phyloP scores from a whole-genome alignment of 2,113 vertebrate genomes.

The Noctilio leporinus region DNA sequence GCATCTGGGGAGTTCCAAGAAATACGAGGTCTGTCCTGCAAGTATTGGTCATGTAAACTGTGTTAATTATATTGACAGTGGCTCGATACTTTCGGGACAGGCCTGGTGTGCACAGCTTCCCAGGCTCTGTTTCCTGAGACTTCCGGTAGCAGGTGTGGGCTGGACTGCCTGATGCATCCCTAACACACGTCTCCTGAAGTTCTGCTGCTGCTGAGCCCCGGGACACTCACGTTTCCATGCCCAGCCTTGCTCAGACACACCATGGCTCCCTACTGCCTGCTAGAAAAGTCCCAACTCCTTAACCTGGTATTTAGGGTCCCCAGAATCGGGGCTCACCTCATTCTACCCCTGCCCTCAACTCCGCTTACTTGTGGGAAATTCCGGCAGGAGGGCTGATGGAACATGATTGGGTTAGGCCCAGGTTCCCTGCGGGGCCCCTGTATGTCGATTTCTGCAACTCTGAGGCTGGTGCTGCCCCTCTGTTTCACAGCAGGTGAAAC shows the following conservation, averaged over 20 bases:
- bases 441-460: not conserved
- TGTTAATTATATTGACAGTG: too few relatives aligned
- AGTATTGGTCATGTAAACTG: too few relatives aligned
- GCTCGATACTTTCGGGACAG: too few relatives aligned
- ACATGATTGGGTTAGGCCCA: too few relatives aligned
- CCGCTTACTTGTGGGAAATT: too few relatives aligned
- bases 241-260: not conserved
- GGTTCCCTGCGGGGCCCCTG: not conserved
- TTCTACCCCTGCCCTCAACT: too few relatives aligned
- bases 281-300: not conserved
- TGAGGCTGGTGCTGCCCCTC: not conserved
- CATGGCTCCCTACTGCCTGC: not conserved
- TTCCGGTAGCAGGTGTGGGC: rapidly evolving
- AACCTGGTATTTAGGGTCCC: not conserved
- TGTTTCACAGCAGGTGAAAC: not conserved
- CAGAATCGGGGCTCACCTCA: rapidly evolving
- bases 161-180: not conserved
- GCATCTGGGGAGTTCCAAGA: not conserved
- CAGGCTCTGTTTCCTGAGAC: not conserved
- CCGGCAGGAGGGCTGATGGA: not conserved
- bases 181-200: rapidly evolving
- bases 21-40: too few relatives aligned
- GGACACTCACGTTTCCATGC: not conserved
- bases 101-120: too few relatives aligned
- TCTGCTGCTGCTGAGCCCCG: not conserved